Evolutionary conservation across 2,888 invertebrate species (phyloP).

Genomic region (Cerastis rubricosa): DNA sequence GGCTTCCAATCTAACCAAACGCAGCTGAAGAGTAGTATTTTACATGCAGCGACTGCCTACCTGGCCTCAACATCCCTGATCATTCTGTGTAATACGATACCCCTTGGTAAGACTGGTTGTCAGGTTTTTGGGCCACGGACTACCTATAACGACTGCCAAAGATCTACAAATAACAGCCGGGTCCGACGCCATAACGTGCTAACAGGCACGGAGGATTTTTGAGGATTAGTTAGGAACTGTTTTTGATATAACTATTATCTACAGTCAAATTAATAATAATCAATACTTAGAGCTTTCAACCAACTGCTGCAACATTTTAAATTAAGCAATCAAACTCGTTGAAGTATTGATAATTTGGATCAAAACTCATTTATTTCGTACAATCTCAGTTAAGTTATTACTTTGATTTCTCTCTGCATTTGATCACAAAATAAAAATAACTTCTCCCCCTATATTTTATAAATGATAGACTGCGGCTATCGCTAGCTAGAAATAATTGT

Average conservation of each 20-base stretch:
- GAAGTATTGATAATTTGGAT: neutral
- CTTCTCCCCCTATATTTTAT: neutral
- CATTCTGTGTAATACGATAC: neutral
- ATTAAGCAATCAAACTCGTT: neutral
- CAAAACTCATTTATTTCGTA: slow-evolving; percentile 8
- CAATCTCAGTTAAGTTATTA: neutral
- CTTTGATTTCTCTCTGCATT: neutral
- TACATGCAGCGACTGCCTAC: neutral
- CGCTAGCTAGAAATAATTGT: neutral
- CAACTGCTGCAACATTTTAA: slow-evolving; percentile 22
- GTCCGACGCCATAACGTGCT: neutral
- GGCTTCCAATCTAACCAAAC: neutral
- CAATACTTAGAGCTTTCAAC: neutral
- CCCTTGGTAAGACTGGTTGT: neutral
- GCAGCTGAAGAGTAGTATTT: neutral
- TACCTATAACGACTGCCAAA: neutral
- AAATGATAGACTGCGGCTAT: neutral
- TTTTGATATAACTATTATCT: neutral
- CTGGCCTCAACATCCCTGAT: neutral
- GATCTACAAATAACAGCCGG: neutral
- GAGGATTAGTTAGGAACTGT: neutral
- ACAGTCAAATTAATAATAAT: slow-evolving; percentile 12
- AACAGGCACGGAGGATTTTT: too few species aligned
- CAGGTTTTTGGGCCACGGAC: neutral
- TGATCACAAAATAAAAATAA: slow-evolving; percentile 1